A percentile compares a stretch with the other conserved stretches of the same genome.
phyloP scores from a whole-genome alignment of 1,140 invertebrate genomes.

The Saccostrea glomerata region DNA sequence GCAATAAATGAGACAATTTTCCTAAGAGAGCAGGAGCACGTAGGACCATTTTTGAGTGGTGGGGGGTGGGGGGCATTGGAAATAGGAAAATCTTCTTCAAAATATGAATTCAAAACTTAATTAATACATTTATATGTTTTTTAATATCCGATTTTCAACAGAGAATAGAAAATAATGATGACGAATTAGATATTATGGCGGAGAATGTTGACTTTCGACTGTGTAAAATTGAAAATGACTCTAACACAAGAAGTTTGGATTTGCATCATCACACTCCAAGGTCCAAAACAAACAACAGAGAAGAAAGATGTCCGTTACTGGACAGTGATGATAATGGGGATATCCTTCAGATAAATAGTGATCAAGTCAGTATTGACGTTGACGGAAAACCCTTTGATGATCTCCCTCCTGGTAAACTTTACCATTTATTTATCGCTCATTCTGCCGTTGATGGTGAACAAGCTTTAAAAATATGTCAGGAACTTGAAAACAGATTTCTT shows the following conservation, averaged over 20 bases:
- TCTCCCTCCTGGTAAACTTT: neutral
- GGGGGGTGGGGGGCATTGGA: too few species aligned
- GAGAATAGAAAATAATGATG: too few species aligned
- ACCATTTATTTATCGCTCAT: slow-evolving; percentile 5
- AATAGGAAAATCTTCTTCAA: too few species aligned
- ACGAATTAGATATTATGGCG: neutral
- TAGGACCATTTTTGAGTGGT: too few species aligned
- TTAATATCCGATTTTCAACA: too few species aligned
- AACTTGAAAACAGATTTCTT: slow-evolving; percentile 1
- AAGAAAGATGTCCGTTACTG: neutral
- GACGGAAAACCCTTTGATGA: neutral
- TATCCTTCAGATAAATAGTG: neutral
- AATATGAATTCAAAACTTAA: too few species aligned
- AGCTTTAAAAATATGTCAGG: neutral
- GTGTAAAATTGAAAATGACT: neutral
- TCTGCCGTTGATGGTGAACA: neutral
- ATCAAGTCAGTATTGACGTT: neutral
- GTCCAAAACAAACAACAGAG: neutral
- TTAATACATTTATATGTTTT: too few species aligned
- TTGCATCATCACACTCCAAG: neutral
- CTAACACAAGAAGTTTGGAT: neutral
- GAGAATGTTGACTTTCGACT: neutral
- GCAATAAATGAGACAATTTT: too few species aligned
- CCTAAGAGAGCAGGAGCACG: too few species aligned
- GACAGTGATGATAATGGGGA: neutral